These are phyloP conservation scores for Drosophila meridiana DNA, from an alignment of 2,888 invertebrate species.

Conservation along the genomic window DNA sequence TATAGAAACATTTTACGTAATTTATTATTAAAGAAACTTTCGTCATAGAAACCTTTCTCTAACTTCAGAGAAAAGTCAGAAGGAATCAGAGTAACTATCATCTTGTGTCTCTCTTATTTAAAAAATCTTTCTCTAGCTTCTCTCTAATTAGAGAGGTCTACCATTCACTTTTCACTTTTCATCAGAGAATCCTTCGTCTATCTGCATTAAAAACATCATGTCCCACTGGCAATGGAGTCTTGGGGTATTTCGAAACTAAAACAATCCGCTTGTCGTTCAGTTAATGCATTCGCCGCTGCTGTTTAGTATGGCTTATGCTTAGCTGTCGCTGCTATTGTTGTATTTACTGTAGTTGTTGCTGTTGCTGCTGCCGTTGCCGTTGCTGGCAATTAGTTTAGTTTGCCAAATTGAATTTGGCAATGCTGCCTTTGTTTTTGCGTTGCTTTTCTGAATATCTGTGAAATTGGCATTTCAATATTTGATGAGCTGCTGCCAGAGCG, in stretches of 20 bases:
- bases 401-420: conserved; percentile 70
- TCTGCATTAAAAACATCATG: neutral
- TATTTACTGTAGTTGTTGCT: conserved; percentile 4
- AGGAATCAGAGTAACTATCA: neutral
- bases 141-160: neutral
- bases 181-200: neutral
- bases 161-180: neutral
- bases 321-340: conserved; percentile 4
- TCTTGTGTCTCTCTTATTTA: neutral
- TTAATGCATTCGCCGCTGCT: conserved; percentile 13
- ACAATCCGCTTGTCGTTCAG: conserved; percentile 4
- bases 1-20: too few species aligned
- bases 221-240: too few species aligned
- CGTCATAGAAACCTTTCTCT: neutral
- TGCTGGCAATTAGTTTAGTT: conserved; percentile 58
- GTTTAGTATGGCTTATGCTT: conserved; percentile 36
- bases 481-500: conserved; percentile 58
- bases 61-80: neutral
- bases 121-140: neutral
- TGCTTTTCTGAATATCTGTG: conserved; percentile 65
- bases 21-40: neutral
- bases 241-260: neutral
- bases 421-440: conserved; percentile 34
- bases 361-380: conserved; percentile 19
- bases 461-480: conserved; percentile 78